Base-by-base conservation (phyloP, 92 coral and sea anemone genomes). In the Epizoanthus stellaris region DNA sequence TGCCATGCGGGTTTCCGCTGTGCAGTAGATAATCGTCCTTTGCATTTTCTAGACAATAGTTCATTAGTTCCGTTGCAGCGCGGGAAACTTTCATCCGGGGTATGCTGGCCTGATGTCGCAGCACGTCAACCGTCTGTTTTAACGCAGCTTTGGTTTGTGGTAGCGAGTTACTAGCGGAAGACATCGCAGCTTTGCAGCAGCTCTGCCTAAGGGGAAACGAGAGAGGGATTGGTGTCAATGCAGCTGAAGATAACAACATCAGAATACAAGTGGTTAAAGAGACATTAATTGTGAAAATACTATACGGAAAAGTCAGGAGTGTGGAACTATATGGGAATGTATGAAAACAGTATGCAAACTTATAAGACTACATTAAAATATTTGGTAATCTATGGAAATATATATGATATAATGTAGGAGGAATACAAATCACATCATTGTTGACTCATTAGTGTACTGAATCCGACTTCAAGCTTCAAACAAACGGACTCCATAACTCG, bases 21-120 rank as follows among this genome's bases (percentile, higher is more conserved):
- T 94, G 98, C 23, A 94, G 88, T 9, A 94, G 87, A 42, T 89
- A 92, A 73, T 94, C 98, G 82, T 94, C 87, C 84, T 85, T 91
- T 0, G 98, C 98, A 85, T 94, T 91, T 63, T 92, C 98, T 40
- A 92, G 72, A 61, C 98, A 94, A 72, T 94, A 94, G 80, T 92
- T 94, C 98, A 89, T 94, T 16, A 94, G 59, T 19, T 94, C 98
- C 65, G 94, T 89, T 6, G 93, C 89, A 39, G 98, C 91, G 11
- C 91, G 89, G 10, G 98, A 94, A 8, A 94, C 98, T 60, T 92
- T 94, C 77, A 92, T 94, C 42, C 98, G 85, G 47, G 90, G 93
- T 42, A 94, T 92, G 86, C 84, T 88, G 0, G 93, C 95, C 42
- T 94, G 98, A 0, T 76, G 82, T 4, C 90, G 88, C 11, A 94